phyloP scores from a whole-genome alignment of 2,797 vertebrate species.

The Anguilla anguilla region DNA sequence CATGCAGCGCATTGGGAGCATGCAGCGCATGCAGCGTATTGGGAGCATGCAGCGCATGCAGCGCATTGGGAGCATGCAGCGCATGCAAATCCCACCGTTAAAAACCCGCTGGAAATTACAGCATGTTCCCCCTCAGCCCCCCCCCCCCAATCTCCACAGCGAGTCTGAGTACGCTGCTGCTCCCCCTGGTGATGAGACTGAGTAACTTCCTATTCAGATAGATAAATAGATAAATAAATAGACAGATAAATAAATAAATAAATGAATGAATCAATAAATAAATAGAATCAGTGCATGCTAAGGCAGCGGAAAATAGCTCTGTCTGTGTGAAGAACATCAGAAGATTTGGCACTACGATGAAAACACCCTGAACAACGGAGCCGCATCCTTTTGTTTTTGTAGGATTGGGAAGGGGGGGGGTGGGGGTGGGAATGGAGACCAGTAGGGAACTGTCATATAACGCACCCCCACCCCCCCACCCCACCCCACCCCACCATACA shows the following conservation, averaged over 20 bases:
- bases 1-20: too few relatives aligned
- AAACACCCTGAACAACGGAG: background rate
- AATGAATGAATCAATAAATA: background rate
- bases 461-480: background rate
- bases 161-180: background rate
- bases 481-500: background rate
- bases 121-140: background rate
- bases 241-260: background rate
- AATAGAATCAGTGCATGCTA: background rate
- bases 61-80: background rate
- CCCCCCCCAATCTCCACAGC: background rate
- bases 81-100: background rate
- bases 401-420: background rate
- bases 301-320: background rate
- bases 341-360: background rate
- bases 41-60: background rate
- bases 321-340: background rate
- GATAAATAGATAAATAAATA: too few relatives aligned
- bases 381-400: background rate
- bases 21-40: background rate
- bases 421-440: background rate
- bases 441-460: background rate
- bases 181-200: constrained; percentile 1
- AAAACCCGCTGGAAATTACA: background rate
- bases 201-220: background rate